These are phyloP conservation scores for Nerophis lumbriciformis DNA, from an alignment of 2,113 vertebrate genomes.

Conservation along the genomic window DNA sequence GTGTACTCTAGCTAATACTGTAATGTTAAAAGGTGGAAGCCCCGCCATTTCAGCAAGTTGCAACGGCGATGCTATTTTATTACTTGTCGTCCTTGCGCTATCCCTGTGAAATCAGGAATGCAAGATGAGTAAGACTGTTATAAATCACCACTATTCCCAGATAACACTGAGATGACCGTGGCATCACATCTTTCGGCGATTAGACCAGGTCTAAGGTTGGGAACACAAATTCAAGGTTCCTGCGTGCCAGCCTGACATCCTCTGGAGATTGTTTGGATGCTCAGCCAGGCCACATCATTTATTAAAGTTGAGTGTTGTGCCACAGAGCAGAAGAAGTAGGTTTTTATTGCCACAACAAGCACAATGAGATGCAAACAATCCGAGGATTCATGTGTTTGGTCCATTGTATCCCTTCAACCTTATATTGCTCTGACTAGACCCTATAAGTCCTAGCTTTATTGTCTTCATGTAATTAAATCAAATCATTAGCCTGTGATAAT, in stretches of 20 bases:
- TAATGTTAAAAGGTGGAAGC: constrained; percentile 69
- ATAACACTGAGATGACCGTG: constrained; percentile 3
- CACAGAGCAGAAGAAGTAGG: constrained; percentile 20
- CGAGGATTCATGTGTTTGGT: background rate
- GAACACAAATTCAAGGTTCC: constrained; percentile 39
- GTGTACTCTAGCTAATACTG: constrained; percentile 51
- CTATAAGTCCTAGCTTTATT: constrained; percentile 12
- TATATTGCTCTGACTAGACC: constrained; percentile 2
- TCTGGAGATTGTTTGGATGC: constrained; percentile 40
- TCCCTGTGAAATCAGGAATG: background rate
- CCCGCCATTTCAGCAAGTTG: constrained; percentile 68
- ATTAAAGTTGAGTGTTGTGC: constrained; percentile 34
- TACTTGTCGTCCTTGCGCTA: constrained; percentile 19
- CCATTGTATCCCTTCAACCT: constrained; percentile 18
- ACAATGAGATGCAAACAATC: background rate
- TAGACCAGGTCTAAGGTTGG: constrained; percentile 1
- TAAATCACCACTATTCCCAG: background rate
- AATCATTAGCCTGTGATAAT: constrained; percentile 41
- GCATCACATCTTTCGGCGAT: constrained; percentile 31
- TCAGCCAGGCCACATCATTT: constrained; percentile 43
- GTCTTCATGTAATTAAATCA: constrained; percentile 24
- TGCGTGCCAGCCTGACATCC: constrained; percentile 16
- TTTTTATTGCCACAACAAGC: constrained; percentile 9
- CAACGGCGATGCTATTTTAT: constrained; percentile 52
- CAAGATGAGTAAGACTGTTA: background rate